Conservation (phyloP, 1,140 invertebrate genomes). For the Anoplolepis gracilipes region DNA sequence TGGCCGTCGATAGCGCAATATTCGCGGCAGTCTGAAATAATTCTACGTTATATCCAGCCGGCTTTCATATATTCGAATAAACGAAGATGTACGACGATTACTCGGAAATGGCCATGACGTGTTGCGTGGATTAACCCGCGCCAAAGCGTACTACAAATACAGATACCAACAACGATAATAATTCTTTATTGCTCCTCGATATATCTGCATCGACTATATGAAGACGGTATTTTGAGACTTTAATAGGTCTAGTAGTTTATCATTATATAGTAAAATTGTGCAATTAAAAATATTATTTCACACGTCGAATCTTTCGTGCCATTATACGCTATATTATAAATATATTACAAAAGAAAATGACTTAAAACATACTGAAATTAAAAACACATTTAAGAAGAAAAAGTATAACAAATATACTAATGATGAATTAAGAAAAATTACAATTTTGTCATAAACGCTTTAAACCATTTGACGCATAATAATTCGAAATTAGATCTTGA, state of each 20-base stretch:
- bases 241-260: not conserved
- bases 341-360: not conserved
- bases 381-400: not conserved
- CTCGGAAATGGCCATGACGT: conserved; percentile 48
- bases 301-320: not conserved
- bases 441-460: not conserved
- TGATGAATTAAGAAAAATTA: not conserved
- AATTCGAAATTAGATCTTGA: conserved; percentile 42
- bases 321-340: not conserved
- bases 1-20: conserved; percentile 58
- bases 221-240: not conserved
- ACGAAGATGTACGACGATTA: conserved; percentile 49
- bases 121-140: conserved; percentile 46
- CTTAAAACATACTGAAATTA: not conserved
- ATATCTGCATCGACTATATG: not conserved
- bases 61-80: conserved; percentile 46
- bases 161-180: conserved; percentile 34
- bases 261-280: not conserved
- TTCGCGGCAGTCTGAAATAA: conserved; percentile 32
- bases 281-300: not conserved
- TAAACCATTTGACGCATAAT: conserved; percentile 29
- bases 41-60: conserved; percentile 34
- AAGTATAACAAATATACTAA: not conserved
- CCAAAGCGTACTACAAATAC: conserved; percentile 18
- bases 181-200: conserved; percentile 51